Evolutionary conservation across 2,888 invertebrate genomes (phyloP), one percentile per base, ranked within the genome.

Genomic region (Hermaeophaga mercurialis): DNA sequence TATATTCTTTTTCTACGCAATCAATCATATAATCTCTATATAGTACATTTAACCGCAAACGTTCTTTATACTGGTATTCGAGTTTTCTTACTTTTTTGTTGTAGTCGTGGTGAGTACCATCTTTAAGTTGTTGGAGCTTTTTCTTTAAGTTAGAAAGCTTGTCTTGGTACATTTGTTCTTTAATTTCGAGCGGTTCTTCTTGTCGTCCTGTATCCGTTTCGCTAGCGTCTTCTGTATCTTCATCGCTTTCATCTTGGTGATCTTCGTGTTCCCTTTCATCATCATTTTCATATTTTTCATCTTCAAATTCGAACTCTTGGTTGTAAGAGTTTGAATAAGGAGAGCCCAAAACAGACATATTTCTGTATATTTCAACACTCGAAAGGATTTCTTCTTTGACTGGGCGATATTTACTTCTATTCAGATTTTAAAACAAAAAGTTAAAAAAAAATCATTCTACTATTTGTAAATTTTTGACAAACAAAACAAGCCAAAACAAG

Each of bases 221-320:
- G 78, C 95, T 95, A 0, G 96, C 96, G 80, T 96, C 96, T 78
- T 96, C 96, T 0, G 96, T 96, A 75, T 96, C 96, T 81, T 83
- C 81, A 76, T 85, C 83, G 55, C 79, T 82, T 65, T 83, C 79
- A 74, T 84, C 80, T 73, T 80, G 74, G 71, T 72, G 79, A 72
- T 87, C 83, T 56, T 87, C 86, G 56, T 82, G 82, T 60, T 87
- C 87, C 53, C 84, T 80, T 67, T 85, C 86, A 64, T 88, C 87
- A 59, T 88, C 88, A 69, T 86, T 87, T 66, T 88, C 87, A 69
- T 85, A 86, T 69, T 85, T 85, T 55, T 88, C 88, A 65, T 89
- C 88, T 56, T 88, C 88, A 73, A 85, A 85, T 70, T 88, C 88
- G 72, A 85, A 88, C 70, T 89, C 88, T 54, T 80, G 81, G 61